Evolutionary conservation across 2,888 invertebrate genomes (phyloP), one percentile per base, ranked within the genome.

Genomic region (Chrysolina americana): DNA sequence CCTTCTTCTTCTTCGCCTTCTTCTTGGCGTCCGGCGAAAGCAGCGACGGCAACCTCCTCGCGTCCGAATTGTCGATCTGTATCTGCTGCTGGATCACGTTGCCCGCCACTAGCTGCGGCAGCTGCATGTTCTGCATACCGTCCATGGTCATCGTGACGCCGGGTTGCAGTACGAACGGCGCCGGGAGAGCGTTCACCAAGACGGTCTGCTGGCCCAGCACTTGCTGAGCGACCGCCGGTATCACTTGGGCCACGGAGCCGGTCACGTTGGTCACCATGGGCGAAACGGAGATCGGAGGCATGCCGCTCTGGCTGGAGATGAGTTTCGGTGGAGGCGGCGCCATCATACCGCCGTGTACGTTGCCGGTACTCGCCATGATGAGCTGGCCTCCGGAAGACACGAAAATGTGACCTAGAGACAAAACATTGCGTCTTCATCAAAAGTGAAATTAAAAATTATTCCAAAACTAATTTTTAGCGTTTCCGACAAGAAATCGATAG

Each of bases 91-190:
- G 90, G 41, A 93, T 90, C 0, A 93, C 90, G 76, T 92, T 92
- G 0, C 92, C 91, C 0, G 92, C 89, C 0, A 94, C 91, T 48
- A 94, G 89, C 85, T 94, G 94, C 17, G 94, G 93, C 82, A 94
- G 88, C 70, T 93, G 92, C 76, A 93, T 89, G 78, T 92, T 93
- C 82, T 93, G 94, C 73, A 85, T 83, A 0, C 94, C 93, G 80
- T 95, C 95, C 81, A 95, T 92, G 0, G 94, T 91, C 91, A 95
- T 93, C 0, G 88, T 86, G 79, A 94, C 92, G 2, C 93, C 91
- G 0, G 94, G 94, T 83, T 95, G 95, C 59, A 96, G 90, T 8
- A 96, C 92, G 80, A 95, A 94, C 0, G 95, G 95, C 19, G 94
- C 90, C 65, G 93, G 94, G 76, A 96, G 88, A 0, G 95, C 92